Evolutionary conservation across 2,113 vertebrate species (phyloP), one percentile per base, ranked within the genome.

Genomic region (Gadus chalcogrammus): DNA sequence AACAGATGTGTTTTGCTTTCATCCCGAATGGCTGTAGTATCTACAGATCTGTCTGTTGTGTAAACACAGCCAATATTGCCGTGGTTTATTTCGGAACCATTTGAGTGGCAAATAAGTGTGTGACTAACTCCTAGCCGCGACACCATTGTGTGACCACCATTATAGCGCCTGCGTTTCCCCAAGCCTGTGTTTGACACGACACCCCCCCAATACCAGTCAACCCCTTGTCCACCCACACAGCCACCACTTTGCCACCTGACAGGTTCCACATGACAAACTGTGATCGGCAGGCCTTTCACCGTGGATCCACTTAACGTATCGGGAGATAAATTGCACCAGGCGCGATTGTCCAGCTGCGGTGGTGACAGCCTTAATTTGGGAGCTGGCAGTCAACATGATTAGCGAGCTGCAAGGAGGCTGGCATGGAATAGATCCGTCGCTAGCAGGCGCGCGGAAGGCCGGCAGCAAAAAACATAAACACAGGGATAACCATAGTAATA

Each of bases 341-440:
- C 75, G 58, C 55, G 65, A 48, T 75, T 38, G 24, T 88, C 88
- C 88, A 75, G 77, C 90, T 65, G 88, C 4, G 79, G 38, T 69
- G 42, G 80, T 86, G 88, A 88, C 88, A 84, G 83, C 73, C 84
- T 87, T 90, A 87, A 91, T 90, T 90, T 88, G 80, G 78, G 77
- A 75, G 77, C 86, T 71, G 79, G 80, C 70, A 75, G 85, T 84
- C 82, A 85, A 76, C 79, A 73, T 90, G 85, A 90, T 88, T 91
- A 90, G 87, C 63, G 76, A 85, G 81, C 88, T 65, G 77, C 78
- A 56, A 24, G 24, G 86, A 74, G 79, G 79, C 13, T 17, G 35
- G 63, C 24, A 35, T 35, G 62, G 53, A 55, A 15, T 4, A 55
- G 53, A 55, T 3, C 53, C 3, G 53, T 55, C 5, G 16, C 16